Evolutionary conservation across 2,888 invertebrate genomes (phyloP).

Genomic region (Agrilus biguttatus): DNA sequence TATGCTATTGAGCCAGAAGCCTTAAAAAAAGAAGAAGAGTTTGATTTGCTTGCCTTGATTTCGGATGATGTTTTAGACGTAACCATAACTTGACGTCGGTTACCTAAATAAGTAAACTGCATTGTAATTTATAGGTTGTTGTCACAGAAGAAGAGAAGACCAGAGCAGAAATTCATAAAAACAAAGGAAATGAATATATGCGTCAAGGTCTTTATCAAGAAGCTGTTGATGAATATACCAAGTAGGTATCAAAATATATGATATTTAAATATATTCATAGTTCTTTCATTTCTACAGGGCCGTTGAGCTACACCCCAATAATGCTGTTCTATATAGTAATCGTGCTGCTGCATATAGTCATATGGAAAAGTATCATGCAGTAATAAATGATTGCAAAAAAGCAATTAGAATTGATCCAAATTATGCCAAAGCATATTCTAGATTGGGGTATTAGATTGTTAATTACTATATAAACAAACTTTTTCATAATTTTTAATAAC

Average conservation of each 20-base stretch:
- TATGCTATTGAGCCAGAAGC: slow-evolving; percentile 46
- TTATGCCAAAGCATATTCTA: slow-evolving; percentile 91
- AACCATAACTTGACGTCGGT: neutral
- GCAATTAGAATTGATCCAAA: slow-evolving; percentile 79
- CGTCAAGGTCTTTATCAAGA: slow-evolving; percentile 65
- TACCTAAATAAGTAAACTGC: slow-evolving; percentile 11
- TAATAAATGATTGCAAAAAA: slow-evolving; percentile 80
- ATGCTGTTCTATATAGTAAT: slow-evolving; percentile 94
- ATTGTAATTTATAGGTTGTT: neutral
- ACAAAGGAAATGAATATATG: slow-evolving; percentile 81
- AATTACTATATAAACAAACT: neutral
- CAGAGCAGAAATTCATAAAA: slow-evolving; percentile 73
- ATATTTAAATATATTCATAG: slow-evolving; percentile 8
- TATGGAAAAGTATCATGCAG: slow-evolving; percentile 65
- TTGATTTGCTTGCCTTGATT: too few species aligned
- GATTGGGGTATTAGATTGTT: slow-evolving; percentile 49
- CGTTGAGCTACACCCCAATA: slow-evolving; percentile 70
- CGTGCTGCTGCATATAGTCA: slow-evolving; percentile 92
- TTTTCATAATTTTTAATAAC: too few species aligned
- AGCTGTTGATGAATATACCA: slow-evolving; percentile 71
- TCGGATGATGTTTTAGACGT: slow-evolving; percentile 1
- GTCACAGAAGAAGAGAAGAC: too few species aligned
- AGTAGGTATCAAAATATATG: slow-evolving; percentile 25
- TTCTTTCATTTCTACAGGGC: slow-evolving; percentile 45
- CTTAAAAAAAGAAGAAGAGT: slow-evolving; percentile 3